phyloP scores from a whole-genome alignment of 64 coral and sea anemone genomes.

The Stichodactyla mertensii region DNA sequence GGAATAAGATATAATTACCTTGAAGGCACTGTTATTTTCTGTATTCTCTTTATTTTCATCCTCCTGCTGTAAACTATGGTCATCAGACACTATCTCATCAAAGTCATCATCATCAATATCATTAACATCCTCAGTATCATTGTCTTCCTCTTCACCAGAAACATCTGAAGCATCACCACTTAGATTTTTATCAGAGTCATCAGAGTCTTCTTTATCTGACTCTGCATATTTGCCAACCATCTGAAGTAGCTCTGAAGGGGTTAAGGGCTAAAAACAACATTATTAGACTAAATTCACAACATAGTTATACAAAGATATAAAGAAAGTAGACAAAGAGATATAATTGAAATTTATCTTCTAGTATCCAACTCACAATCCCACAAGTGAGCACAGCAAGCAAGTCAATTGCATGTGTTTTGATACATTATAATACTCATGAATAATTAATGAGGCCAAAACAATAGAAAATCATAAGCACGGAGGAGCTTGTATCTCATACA shows the following conservation, averaged over 20 bases:
- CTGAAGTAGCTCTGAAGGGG: conserved; percentile 71
- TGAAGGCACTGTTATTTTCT: conserved; percentile 8
- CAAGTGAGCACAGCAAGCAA: too few relatives aligned
- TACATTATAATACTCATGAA: too few relatives aligned
- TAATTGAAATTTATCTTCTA: too few relatives aligned
- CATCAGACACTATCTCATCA: conserved; percentile 16
- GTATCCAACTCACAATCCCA: too few relatives aligned
- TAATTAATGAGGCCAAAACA: too few relatives aligned
- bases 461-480: too few relatives aligned
- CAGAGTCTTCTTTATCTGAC: conserved; percentile 60
- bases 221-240: conserved; percentile 75
- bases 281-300: too few relatives aligned
- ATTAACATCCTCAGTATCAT: conserved; percentile 21
- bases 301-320: too few relatives aligned
- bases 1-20: not conserved
- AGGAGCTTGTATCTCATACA: too few relatives aligned
- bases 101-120: conserved; percentile 25
- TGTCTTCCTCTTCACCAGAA: conserved; percentile 18
- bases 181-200: conserved; percentile 60
- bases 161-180: conserved; percentile 41
- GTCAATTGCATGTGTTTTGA: too few relatives aligned
- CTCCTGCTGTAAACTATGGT: not conserved
- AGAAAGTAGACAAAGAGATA: too few relatives aligned
- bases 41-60: not conserved
- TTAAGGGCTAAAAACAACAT: conserved; percentile 50